Percentiles rank a stretch among this genome's conserved stretches.
These are phyloP conservation scores for Mactra quadrangularis DNA, from an alignment of 1,140 invertebrate genomes.

Conservation along the genomic window DNA sequence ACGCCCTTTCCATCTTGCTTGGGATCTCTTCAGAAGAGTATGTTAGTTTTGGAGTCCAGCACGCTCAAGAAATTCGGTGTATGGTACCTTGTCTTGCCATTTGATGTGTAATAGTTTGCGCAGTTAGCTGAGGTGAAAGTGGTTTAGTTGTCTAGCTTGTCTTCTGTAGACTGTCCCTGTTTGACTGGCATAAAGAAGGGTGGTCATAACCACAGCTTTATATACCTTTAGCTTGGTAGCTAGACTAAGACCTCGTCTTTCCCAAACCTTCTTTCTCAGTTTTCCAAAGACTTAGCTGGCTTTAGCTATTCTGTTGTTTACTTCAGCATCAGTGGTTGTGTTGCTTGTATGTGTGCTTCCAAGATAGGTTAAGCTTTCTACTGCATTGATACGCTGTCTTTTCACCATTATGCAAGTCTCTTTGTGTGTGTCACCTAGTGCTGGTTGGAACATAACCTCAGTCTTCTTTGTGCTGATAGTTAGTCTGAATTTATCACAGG, in stretches of 20 bases:
- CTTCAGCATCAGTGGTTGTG: neutral
- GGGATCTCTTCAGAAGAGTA: too few relatives aligned
- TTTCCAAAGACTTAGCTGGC: neutral
- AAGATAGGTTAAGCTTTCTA: too few relatives aligned
- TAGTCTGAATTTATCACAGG: too few relatives aligned
- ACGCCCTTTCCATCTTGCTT: too few relatives aligned
- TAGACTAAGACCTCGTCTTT: neutral
- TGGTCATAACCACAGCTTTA: too few relatives aligned
- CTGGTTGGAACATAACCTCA: too few relatives aligned
- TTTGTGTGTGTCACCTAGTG: too few relatives aligned
- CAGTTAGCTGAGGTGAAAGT: neutral
- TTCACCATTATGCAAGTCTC: too few relatives aligned
- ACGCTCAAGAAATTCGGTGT: neutral
- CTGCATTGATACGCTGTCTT: too few relatives aligned
- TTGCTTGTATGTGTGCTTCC: too few relatives aligned
- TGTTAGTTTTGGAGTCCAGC: neutral
- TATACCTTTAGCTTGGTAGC: neutral
- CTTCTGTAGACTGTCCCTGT: constrained; percentile 1
- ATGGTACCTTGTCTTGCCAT: neutral
- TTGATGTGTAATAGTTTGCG: neutral
- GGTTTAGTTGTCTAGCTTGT: neutral
- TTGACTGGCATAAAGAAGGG: neutral
- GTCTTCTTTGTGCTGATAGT: too few relatives aligned
- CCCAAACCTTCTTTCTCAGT: neutral
- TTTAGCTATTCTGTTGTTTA: neutral